Evolutionary conservation across 2,797 vertebrate species (phyloP).

Genomic region (Xerus rutilus): DNA sequence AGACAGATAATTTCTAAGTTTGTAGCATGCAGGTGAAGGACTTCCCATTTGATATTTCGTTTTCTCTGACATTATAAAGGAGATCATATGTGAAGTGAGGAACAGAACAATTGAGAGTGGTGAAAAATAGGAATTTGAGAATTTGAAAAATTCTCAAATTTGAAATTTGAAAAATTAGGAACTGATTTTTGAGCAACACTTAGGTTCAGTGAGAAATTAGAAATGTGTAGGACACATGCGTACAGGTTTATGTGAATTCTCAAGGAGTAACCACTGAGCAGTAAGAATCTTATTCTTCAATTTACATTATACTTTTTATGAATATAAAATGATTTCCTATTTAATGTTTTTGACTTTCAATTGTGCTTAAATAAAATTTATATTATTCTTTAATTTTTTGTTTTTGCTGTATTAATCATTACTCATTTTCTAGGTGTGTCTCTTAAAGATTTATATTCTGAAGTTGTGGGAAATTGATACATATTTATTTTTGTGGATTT

Average conservation of each 20-base stretch:
- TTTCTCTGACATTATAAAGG: background rate
- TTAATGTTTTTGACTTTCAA: slow-evolving; percentile 21
- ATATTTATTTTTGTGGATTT: background rate
- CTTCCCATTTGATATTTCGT: background rate
- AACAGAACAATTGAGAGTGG: background rate
- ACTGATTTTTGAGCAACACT: background rate
- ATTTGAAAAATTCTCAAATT: background rate
- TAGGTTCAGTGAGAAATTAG: background rate
- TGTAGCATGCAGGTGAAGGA: background rate
- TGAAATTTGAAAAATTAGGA: background rate
- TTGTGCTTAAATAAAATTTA: slow-evolving; percentile 7
- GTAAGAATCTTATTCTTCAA: background rate
- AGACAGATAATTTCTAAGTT: no score
- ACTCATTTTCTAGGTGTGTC: background rate
- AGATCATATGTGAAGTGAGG: background rate
- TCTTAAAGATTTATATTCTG: background rate
- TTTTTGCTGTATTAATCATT: background rate
- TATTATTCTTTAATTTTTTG: background rate
- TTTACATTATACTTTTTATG: background rate
- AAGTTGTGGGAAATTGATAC: background rate
- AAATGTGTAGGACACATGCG: background rate
- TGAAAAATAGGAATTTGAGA: background rate
- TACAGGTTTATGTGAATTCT: background rate
- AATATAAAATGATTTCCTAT: background rate
- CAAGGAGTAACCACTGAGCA: no score